Conservation (phyloP, 1,140 invertebrate species). For the Drosophila lini region DNA sequence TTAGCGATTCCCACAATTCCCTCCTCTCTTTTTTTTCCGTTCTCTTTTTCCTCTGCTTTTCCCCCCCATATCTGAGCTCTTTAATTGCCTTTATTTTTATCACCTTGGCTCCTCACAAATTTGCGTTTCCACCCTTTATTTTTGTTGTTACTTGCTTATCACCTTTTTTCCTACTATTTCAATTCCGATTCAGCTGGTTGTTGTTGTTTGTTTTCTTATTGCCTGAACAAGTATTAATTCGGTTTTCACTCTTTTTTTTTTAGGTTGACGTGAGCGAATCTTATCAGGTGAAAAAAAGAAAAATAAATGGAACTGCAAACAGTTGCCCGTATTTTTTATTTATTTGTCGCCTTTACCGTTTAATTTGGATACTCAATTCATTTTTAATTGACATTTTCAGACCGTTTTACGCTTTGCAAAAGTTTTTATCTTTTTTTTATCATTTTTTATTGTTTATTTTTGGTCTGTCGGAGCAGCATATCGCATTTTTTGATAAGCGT, state of each 20-base stretch:
- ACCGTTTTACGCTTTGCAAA: slow-evolving; percentile 6
- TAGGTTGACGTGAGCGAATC: slow-evolving; percentile 15
- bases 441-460: slow-evolving; percentile 50
- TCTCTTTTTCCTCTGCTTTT: background rate
- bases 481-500: slow-evolving; percentile 53
- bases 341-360: slow-evolving; percentile 3
- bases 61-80: slow-evolving; percentile 10
- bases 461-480: slow-evolving; percentile 49
- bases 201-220: slow-evolving; percentile 20
- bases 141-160: slow-evolving; percentile 33
- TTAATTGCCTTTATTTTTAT: slow-evolving; percentile 51
- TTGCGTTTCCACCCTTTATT: slow-evolving; percentile 30
- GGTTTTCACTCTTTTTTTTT: slow-evolving; percentile 10
- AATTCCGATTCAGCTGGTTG: slow-evolving; percentile 7
- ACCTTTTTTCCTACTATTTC: slow-evolving; percentile 29
- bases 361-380: slow-evolving; percentile 51
- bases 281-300: slow-evolving; percentile 29
- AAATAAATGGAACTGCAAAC: slow-evolving; percentile 15
- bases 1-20: slow-evolving; percentile 2
- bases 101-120: slow-evolving; percentile 37
- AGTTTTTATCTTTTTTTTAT: slow-evolving; percentile 4
- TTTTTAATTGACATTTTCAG: slow-evolving; percentile 58
- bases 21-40: background rate
- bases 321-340: slow-evolving; percentile 13
- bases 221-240: slow-evolving; percentile 25